Conservation (phyloP, 2,888 invertebrate genomes). For the Leucoma salicis region DNA sequence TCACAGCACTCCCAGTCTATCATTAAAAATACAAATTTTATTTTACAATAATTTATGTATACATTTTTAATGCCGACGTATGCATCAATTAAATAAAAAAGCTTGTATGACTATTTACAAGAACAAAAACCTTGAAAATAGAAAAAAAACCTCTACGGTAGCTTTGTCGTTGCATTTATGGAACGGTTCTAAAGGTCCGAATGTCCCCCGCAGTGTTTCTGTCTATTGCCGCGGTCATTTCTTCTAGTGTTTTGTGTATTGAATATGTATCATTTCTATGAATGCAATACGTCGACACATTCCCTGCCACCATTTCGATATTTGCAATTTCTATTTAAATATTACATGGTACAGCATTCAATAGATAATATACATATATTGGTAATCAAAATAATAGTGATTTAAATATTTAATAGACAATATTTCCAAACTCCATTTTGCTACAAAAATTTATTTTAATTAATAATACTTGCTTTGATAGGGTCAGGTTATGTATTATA, state of each 20-base stretch:
- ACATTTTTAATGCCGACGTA: constrained; percentile 9
- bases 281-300: constrained; percentile 23
- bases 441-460: not conserved
- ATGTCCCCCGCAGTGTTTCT: too few relatives aligned
- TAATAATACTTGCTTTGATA: too few relatives aligned
- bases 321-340: not conserved
- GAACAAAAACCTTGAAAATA: too few relatives aligned
- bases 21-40: constrained; percentile 27
- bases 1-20: constrained; percentile 51
- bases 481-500: too few relatives aligned
- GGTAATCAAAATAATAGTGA: not conserved
- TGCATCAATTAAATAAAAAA: too few relatives aligned
- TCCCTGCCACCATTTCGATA: not conserved
- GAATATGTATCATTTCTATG: too few relatives aligned
- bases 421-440: not conserved
- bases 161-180: too few relatives aligned
- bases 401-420: not conserved
- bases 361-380: not conserved
- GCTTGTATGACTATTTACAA: too few relatives aligned
- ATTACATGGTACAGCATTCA: not conserved
- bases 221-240: too few relatives aligned
- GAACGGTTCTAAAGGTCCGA: too few relatives aligned
- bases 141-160: too few relatives aligned
- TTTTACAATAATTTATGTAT: constrained; percentile 22
- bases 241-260: too few relatives aligned